phyloP scores from a whole-genome alignment of 2,113 vertebrate species.

The Datnioides undecimradiatus region DNA sequence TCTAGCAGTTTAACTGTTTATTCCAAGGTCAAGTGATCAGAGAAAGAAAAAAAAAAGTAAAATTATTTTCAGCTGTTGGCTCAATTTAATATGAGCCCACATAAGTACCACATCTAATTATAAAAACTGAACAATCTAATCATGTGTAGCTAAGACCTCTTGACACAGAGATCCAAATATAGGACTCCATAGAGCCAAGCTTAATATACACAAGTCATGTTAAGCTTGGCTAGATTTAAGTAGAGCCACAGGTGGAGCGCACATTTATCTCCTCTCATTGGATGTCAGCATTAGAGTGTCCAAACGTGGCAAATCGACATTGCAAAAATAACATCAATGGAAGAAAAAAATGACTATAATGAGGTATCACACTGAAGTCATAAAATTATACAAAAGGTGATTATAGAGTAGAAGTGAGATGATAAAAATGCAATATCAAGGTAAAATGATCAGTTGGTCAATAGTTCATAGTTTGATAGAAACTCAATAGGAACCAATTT shows the following conservation, averaged over 20 bases:
- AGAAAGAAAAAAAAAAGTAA: neutral
- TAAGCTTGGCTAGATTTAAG: conserved; percentile 17
- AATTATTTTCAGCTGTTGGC: conserved; percentile 41
- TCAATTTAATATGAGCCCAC: conserved; percentile 10
- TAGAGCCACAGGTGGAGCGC: neutral
- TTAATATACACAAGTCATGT: neutral
- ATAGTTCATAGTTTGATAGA: neutral
- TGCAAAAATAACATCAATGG: neutral
- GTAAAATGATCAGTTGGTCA: neutral
- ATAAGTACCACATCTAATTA: conserved; percentile 18
- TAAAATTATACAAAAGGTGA: too few relatives aligned
- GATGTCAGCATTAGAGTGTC: neutral
- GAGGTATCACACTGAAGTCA: too few relatives aligned
- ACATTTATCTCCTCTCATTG: conserved; percentile 8
- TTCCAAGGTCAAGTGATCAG: conserved; percentile 35
- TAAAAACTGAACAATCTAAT: conserved; percentile 25
- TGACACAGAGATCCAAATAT: conserved; percentile 26
- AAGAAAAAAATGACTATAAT: too few relatives aligned
- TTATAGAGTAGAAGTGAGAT: too few relatives aligned
- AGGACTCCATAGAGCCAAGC: conserved; percentile 10
- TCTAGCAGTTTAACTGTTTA: neutral
- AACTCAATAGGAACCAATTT: neutral
- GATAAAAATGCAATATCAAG: neutral
- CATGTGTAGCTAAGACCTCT: conserved; percentile 6
- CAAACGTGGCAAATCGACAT: neutral